Base-by-base conservation (phyloP, 2,888 invertebrate genomes). In the Scelioninae gen. 2 region DNA sequence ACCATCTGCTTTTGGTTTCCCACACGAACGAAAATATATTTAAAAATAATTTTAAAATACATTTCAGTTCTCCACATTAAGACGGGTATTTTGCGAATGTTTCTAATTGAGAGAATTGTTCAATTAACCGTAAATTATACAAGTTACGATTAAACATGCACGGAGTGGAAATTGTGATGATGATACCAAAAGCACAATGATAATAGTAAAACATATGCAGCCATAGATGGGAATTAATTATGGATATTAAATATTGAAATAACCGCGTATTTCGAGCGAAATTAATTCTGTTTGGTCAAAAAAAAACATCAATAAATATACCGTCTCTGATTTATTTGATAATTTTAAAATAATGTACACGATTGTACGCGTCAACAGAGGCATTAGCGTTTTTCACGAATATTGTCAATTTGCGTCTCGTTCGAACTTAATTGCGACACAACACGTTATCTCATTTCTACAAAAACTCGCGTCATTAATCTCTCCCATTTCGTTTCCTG, bases 361-460 rank as follows among this genome's bases (percentile, higher is more conserved):
- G 31, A 22, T 10, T 31, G 63, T 53, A 35, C 33, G 33, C 35
- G 63, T 45, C 52, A 41, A 39, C 37, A 9, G 19, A 19, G 43
- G 45, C 18, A 52, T 64, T 43, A 35, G 35, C 35, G 45, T 64
- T 64, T 64, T 64, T 52, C 45, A 52, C 33, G 33, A 25, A 5
- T 18, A 25, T 7, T 50, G 22, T 15, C 52, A 35, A 43, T 33
- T 63, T 10, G n/a, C 15, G 50, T 25, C 31, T 41, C n/a, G 19
- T 16, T 4, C 18, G 15, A 15, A 18, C 45, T 53, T 64, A 53
- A 64, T 64, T 52, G 53, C 63, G 22, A 52, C 33, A 52, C 43
- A 43, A 63, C 33, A 10, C 33, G 63, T 63, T 63, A 63, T 50
- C 63, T 50, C 63, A 43, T 63, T 63, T 41, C 31, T 31, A 1